Evolutionary conservation across 2,113 vertebrate genomes (phyloP), one percentile per base, ranked within the genome.

Genomic region (Mohoua ochrocephala): DNA sequence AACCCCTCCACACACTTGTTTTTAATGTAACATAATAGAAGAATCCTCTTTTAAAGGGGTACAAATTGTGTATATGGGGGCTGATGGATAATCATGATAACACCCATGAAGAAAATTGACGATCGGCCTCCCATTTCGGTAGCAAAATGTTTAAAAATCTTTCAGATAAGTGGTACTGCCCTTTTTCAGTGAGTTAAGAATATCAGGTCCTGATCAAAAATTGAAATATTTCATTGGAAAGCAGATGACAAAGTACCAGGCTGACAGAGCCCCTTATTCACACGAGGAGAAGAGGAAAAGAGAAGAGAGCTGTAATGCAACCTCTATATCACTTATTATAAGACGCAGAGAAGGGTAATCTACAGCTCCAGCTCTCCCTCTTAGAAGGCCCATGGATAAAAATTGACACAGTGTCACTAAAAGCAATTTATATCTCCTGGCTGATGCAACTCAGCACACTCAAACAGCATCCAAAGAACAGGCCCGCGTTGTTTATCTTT

Each of bases 221-320:
- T 22, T 89, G 88, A 86, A 93, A 86, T 91, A 83, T 74, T 91
- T 96, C 53, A 49, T 6, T 54, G 56, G 20, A 91, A 77, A 88
- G n/a, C 2, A 71, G 56, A 83, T 56, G 42, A 90, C 59, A 81
- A 78, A 71, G 26, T 59, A 71, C 15, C 7, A 77, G 33, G 52
- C 24, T 94, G 67, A 52, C 44, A 79, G 24, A 79, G 47, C 30
- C 47, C 18, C 35, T 84, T 74, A 70, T 59, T 89, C 45, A 89
- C 37, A 65, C 1, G 2, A 56, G 24, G 14, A 71, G 13, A 31
- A 47, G 44, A 89, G 15, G 22, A 41, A 35, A 88, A 88, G 35
- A 84, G 37, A 53, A 83, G 59, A 82, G 26, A 84, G 15, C 23
- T 57, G 49, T 49, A 84, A 83, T 44, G 75, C 5, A 67, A 84